Evolutionary conservation across 2,888 invertebrate genomes (phyloP).

Genomic region (Rotaria macrura): DNA sequence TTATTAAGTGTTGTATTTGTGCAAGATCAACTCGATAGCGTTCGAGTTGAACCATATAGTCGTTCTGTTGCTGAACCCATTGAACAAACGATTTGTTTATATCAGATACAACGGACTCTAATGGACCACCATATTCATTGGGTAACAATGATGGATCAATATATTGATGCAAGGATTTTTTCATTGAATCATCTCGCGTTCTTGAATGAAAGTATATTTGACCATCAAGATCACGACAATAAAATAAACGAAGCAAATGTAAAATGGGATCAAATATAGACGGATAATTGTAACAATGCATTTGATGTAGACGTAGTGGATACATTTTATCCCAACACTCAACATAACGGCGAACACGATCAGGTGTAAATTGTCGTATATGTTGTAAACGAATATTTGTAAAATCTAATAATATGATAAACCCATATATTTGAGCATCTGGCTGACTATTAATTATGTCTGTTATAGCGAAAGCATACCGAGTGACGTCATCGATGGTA

Average conservation of each 20-base stretch:
- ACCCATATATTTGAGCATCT: neutral
- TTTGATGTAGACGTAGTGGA: neutral
- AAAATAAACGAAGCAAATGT: neutral
- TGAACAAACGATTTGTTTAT: neutral
- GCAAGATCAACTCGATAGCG: neutral
- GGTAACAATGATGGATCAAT: neutral
- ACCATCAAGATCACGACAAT: neutral
- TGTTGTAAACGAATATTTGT: neutral
- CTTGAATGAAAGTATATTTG: neutral
- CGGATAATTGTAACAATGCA: neutral
- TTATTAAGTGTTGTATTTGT: neutral
- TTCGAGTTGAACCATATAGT: neutral
- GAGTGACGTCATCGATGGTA: neutral
- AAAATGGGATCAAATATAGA: neutral
- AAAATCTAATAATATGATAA: neutral
- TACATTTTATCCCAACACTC: neutral
- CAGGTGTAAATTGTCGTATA: neutral
- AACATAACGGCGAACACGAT: neutral
- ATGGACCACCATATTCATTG: neutral
- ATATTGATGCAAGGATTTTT: neutral
- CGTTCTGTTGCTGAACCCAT: neutral
- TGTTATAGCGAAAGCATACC: neutral
- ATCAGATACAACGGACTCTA: neutral
- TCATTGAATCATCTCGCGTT: neutral
- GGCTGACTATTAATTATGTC: neutral